These are phyloP conservation scores for Neotoxoptera formosana DNA, from an alignment of 1,140 invertebrate genomes.

Conservation along the genomic window DNA sequence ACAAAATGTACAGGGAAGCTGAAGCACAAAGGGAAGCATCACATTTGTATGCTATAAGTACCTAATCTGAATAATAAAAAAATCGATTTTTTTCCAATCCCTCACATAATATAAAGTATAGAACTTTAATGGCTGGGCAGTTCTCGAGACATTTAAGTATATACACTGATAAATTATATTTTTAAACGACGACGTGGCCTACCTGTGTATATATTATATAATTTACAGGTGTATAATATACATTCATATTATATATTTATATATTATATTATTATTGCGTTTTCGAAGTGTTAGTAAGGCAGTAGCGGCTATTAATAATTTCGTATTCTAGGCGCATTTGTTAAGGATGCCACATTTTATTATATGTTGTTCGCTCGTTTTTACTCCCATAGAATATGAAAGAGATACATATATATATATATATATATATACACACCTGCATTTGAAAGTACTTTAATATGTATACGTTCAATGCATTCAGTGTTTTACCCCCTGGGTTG, in stretches of 20 bases:
- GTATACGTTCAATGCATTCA: conserved; percentile 2
- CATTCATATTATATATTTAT: neutral
- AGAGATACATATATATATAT: neutral
- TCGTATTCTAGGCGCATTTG: neutral
- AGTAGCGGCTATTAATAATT: conserved; percentile 35
- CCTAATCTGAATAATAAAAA: neutral
- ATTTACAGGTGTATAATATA: neutral
- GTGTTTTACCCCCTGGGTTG: conserved; percentile 48
- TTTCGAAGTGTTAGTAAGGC: neutral
- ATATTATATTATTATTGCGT: neutral
- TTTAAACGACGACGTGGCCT: neutral
- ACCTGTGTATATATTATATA: neutral
- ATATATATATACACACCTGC: neutral
- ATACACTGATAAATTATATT: conserved; percentile 38
- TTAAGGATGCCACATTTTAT: conserved; percentile 45
- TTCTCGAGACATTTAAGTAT: neutral
- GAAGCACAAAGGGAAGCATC: neutral
- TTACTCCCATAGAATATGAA: neutral
- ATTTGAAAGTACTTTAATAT: neutral
- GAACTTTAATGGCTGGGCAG: conserved; percentile 16
- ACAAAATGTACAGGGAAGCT: neutral
- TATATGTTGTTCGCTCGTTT: conserved; percentile 45
- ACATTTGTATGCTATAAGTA: neutral
- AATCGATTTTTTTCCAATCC: neutral
- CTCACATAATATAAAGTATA: no score